Conservation (phyloP, 2,888 invertebrate species). For the Euplexia lucipara region DNA sequence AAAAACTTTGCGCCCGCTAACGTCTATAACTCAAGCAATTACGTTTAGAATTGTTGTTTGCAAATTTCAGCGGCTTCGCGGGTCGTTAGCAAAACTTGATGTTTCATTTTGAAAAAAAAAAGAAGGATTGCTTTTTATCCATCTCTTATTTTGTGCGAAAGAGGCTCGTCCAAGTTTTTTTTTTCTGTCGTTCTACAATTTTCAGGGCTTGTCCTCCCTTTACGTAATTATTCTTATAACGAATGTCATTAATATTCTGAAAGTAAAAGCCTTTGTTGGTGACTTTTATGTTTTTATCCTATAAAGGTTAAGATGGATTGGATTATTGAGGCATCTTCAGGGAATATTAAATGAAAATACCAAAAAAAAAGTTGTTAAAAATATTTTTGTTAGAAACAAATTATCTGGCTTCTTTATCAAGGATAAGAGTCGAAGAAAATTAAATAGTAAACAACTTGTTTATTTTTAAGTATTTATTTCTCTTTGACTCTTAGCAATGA, state of each 20-base stretch:
- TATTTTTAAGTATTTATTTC: no score
- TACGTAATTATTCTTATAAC: slow-evolving; percentile 65
- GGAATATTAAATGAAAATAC: not conserved
- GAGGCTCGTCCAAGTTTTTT: slow-evolving; percentile 67
- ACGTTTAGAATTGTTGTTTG: slow-evolving; percentile 70
- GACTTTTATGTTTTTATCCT: slow-evolving; percentile 48
- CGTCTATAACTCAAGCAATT: slow-evolving; percentile 52
- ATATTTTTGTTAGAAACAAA: no score
- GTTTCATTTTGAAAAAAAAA: slow-evolving; percentile 78
- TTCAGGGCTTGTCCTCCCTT: slow-evolving; percentile 39
- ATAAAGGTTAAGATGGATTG: slow-evolving; percentile 54
- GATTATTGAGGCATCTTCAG: slow-evolving; percentile 13
- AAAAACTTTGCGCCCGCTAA: slow-evolving; percentile 38
- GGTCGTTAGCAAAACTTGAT: slow-evolving; percentile 83
- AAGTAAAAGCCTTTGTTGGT: slow-evolving; percentile 51
- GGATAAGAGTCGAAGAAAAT: no score
- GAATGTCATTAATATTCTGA: slow-evolving; percentile 68
- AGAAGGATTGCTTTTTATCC: slow-evolving; percentile 80
- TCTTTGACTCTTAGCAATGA: no score
- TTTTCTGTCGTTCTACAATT: slow-evolving; percentile 53
- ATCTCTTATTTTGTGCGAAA: slow-evolving; percentile 74
- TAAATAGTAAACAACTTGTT: no score
- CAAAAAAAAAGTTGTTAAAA: no score
- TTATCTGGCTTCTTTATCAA: no score
- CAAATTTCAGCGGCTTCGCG: slow-evolving; percentile 68